Conservation (phyloP, 2,797 vertebrate species). For the Okamejei kenojei region DNA sequence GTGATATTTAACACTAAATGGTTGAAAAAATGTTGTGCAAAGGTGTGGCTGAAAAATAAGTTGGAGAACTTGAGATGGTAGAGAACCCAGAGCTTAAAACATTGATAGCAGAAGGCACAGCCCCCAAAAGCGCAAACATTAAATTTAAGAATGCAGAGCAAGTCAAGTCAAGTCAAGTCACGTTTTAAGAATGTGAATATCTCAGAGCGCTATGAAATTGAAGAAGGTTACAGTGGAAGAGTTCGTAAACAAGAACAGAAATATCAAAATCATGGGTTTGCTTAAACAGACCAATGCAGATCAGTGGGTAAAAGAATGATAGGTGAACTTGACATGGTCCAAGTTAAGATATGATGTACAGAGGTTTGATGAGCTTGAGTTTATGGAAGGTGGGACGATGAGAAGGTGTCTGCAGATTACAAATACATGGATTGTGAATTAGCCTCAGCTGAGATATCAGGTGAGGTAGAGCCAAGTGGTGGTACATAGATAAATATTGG, state of each 20-base stretch:
- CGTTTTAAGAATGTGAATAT: not conserved
- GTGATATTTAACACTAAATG: not conserved
- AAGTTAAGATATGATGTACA: no score
- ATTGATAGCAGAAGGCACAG: no score
- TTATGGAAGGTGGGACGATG: not conserved
- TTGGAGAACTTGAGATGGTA: not conserved
- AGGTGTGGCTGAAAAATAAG: not conserved
- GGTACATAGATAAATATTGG: no score
- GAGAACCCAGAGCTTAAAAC: not conserved
- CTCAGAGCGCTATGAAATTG: not conserved
- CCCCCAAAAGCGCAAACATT: no score
- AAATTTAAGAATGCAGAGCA: not conserved
- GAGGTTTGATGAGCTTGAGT: no score
- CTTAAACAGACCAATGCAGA: no score
- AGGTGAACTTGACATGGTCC: no score
- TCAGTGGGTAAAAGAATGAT: no score
- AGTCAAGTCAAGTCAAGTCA: not conserved
- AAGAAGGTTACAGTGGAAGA: not conserved
- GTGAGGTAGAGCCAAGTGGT: not conserved
- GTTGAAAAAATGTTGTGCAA: no score
- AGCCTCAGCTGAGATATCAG: not conserved
- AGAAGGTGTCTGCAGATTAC: not conserved
- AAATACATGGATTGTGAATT: not conserved
- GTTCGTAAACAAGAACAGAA: not conserved
- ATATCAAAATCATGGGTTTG: not conserved